A percentile compares a stretch with the other conserved stretches of the same genome.
These are phyloP conservation scores for Anomalospiza imberbis DNA, from an alignment of 2,797 vertebrate species.

Conservation along the genomic window DNA sequence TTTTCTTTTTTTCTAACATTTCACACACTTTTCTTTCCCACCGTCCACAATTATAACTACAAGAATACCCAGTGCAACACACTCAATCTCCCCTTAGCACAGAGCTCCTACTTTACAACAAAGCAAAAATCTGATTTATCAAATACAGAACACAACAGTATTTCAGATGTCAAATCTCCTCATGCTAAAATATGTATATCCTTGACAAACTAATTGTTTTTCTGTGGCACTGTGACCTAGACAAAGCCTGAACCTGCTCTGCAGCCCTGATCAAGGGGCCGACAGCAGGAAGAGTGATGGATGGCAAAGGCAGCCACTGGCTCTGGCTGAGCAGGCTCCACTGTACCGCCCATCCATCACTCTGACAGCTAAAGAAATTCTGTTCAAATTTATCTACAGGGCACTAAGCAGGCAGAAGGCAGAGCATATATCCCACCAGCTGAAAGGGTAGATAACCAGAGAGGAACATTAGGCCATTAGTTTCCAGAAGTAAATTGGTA, in stretches of 20 bases:
- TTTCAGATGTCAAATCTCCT: background rate
- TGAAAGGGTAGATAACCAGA: conserved; percentile 59
- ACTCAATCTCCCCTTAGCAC: background rate
- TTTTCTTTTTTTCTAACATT: background rate
- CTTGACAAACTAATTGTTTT: conserved; percentile 54
- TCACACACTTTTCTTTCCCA: background rate
- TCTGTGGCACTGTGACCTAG: conserved; percentile 17
- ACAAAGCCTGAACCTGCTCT: conserved; percentile 12
- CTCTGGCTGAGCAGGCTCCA: conserved; percentile 62
- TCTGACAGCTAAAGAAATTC: conserved; percentile 70
- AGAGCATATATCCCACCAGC: conserved; percentile 37
- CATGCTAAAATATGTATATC: conserved; percentile 46
- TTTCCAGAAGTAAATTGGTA: conserved; percentile 34
- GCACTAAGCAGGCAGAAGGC: conserved; percentile 51
- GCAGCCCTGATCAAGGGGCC: conserved; percentile 7
- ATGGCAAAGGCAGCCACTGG: conserved; percentile 55
- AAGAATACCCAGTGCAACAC: background rate
- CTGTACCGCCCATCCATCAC: conserved; percentile 71
- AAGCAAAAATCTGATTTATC: background rate
- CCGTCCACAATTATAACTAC: background rate
- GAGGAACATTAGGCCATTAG: conserved; percentile 14
- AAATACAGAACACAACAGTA: background rate
- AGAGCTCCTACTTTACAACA: background rate
- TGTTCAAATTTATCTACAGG: conserved; percentile 66
- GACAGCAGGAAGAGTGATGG: conserved; percentile 68